phyloP scores from a whole-genome alignment of 2,113 vertebrate species.

The Misgurnus anguillicaudatus region DNA sequence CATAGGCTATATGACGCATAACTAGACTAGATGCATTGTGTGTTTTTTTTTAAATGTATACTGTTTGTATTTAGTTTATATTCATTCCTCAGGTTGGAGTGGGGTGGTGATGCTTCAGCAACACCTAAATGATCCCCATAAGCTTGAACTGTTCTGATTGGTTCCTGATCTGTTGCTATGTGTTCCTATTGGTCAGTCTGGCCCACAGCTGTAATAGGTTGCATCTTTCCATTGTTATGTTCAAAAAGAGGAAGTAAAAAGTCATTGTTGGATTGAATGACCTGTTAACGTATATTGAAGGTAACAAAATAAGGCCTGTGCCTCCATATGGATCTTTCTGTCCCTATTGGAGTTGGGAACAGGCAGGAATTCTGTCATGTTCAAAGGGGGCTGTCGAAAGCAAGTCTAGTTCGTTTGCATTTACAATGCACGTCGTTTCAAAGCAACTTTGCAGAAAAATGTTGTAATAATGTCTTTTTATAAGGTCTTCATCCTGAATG shows the following conservation, averaged over 20 bases:
- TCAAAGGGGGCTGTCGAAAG: conserved; percentile 7
- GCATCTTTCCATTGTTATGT: conserved; percentile 61
- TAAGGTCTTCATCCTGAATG: too few species aligned
- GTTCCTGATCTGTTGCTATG: conserved; percentile 73
- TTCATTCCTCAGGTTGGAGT: conserved; percentile 19
- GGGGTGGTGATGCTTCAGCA: conserved; percentile 25
- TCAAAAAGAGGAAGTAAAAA: conserved; percentile 69
- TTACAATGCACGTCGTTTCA: too few species aligned
- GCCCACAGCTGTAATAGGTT: conserved; percentile 46
- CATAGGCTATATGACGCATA: not conserved
- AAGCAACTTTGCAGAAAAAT: too few species aligned
- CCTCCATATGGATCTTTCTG: not conserved
- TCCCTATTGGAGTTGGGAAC: not conserved
- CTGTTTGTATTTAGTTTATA: not conserved
- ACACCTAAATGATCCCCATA: conserved; percentile 27
- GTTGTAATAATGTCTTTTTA: too few species aligned
- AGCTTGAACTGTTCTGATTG: conserved; percentile 61
- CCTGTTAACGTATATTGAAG: conserved; percentile 43
- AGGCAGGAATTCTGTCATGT: not conserved
- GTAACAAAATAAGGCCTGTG: not conserved
- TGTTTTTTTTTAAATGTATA: conserved; percentile 9
- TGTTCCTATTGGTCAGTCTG: conserved; percentile 60
- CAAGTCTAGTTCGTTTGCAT: too few species aligned
- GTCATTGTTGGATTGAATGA: conserved; percentile 46
- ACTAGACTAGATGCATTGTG: not conserved